Conservation (phyloP, 2,113 vertebrate genomes). For the Sebastes fasciatus region DNA sequence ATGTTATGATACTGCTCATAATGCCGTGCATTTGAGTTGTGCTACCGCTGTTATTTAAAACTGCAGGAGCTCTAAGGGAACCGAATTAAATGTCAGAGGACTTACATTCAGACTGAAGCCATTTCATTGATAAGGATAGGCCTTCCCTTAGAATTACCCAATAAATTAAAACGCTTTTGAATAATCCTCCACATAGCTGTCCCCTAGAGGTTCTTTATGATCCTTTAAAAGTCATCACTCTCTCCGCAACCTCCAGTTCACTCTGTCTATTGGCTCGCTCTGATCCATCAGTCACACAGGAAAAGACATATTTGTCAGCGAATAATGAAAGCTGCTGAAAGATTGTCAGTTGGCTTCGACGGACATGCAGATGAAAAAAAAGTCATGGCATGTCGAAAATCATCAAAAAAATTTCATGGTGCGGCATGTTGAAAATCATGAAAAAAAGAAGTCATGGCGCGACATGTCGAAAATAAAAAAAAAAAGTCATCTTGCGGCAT, state of each 20-base stretch:
- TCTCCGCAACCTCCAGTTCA: conserved; percentile 66
- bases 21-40: conserved; percentile 40
- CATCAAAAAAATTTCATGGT: too few species aligned
- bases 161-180: conserved; percentile 82
- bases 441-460: too few species aligned
- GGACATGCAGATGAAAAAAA: conserved; percentile 10
- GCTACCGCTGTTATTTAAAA: conserved; percentile 63
- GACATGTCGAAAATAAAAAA: too few species aligned
- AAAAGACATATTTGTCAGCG: conserved; percentile 74
- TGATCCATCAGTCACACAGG: conserved; percentile 67
- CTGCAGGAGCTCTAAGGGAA: conserved; percentile 29
- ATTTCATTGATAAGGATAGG: conserved; percentile 78
- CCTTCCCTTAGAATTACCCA: conserved; percentile 73
- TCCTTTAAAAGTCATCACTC: conserved; percentile 81
- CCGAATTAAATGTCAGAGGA: conserved; percentile 77
- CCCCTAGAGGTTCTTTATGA: conserved; percentile 80
- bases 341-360: conserved; percentile 26
- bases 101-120: conserved; percentile 70
- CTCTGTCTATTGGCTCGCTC: conserved; percentile 62
- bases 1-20: conserved; percentile 58
- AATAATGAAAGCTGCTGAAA: conserved; percentile 66
- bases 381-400: too few species aligned
- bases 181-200: conserved; percentile 74
- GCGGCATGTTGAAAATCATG: too few species aligned
- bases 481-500: too few species aligned